These are phyloP conservation scores for Cylas formicarius DNA, from an alignment of 1,140 invertebrate species.

Conservation along the genomic window DNA sequence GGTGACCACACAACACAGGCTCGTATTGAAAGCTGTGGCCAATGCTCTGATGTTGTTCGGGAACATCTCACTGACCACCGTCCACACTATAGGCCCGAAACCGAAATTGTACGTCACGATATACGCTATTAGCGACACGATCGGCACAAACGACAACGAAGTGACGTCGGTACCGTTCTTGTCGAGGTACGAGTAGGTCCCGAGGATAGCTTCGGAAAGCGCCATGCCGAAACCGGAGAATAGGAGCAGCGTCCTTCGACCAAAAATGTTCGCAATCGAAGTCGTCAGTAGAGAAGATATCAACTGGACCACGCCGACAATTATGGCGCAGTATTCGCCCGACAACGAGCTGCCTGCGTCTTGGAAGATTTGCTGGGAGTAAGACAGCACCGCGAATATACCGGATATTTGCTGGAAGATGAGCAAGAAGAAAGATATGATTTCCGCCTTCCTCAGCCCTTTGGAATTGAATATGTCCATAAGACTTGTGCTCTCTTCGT, in stretches of 20 bases:
- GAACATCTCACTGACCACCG: constrained; percentile 75
- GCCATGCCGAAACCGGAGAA: constrained; percentile 58
- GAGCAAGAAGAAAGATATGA: constrained; percentile 61
- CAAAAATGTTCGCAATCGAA: constrained; percentile 64
- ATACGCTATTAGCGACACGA: constrained; percentile 27
- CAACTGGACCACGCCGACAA: constrained; percentile 67
- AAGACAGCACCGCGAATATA: constrained; percentile 76
- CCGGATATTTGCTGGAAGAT: constrained; percentile 70
- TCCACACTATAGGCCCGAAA: constrained; percentile 76
- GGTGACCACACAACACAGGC: constrained; percentile 67
- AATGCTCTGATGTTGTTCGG: constrained; percentile 65
- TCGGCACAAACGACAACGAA: constrained; percentile 26
- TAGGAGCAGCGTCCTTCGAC: constrained; percentile 63
- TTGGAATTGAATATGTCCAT: constrained; percentile 50
- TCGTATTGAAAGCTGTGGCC: constrained; percentile 65
- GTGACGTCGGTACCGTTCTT: constrained; percentile 18
- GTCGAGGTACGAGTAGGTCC: constrained; percentile 30
- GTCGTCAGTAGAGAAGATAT: constrained; percentile 61
- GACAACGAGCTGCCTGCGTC: constrained; percentile 51
- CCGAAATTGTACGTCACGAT: constrained; percentile 43
- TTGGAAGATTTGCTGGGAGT: constrained; percentile 62
- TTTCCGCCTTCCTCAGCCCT: constrained; percentile 55
- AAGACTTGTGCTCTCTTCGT: constrained; percentile 39
- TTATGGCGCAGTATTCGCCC: constrained; percentile 59
- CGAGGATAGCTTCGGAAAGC: constrained; percentile 32